Percentiles rank a stretch among this genome's conserved stretches.
phyloP scores from a whole-genome alignment of 2,113 vertebrate species.

The Probosciger aterrimus region DNA sequence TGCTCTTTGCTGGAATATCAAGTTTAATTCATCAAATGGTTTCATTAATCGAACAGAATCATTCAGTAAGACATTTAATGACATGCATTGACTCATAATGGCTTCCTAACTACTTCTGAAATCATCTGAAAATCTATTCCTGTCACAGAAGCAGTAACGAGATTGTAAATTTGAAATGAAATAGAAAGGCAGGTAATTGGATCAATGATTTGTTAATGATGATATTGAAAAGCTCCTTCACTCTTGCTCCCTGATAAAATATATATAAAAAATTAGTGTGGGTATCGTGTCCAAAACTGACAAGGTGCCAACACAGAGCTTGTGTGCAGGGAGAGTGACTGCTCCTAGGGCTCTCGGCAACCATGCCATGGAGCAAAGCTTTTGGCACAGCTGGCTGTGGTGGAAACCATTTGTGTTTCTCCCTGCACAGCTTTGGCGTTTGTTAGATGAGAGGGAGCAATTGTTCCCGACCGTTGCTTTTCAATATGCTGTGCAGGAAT shows the following conservation, averaged over 20 bases:
- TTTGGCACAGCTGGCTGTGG: not conserved
- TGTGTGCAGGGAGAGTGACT: not conserved
- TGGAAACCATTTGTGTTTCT: not conserved
- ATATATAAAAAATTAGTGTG: not conserved
- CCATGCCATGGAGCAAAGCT: not conserved
- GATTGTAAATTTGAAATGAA: conserved; percentile 74
- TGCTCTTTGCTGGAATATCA: conserved; percentile 19
- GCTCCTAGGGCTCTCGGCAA: not conserved
- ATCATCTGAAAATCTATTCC: conserved; percentile 65
- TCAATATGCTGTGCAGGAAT: not conserved
- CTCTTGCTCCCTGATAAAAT: conserved; percentile 61
- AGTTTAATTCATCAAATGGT: conserved; percentile 41
- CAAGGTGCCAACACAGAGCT: not conserved
- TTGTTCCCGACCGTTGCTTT: not conserved
- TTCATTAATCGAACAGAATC: conserved; percentile 59
- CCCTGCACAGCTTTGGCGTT: not conserved
- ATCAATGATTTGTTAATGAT: conserved; percentile 75
- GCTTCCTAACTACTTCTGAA: conserved; percentile 32
- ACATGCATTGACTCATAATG: conserved; percentile 26
- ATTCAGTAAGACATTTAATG: conserved; percentile 57
- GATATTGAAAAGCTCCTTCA: conserved; percentile 73
- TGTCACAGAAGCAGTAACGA: conserved; percentile 17
- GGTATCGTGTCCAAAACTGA: not conserved
- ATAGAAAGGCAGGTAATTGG: conserved; percentile 73
- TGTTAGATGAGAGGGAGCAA: not conserved